A percentile compares a stretch with the other conserved stretches of the same genome.
Conservation (phyloP, 2,888 invertebrate species). For the Chrysopilus asiliformis region DNA sequence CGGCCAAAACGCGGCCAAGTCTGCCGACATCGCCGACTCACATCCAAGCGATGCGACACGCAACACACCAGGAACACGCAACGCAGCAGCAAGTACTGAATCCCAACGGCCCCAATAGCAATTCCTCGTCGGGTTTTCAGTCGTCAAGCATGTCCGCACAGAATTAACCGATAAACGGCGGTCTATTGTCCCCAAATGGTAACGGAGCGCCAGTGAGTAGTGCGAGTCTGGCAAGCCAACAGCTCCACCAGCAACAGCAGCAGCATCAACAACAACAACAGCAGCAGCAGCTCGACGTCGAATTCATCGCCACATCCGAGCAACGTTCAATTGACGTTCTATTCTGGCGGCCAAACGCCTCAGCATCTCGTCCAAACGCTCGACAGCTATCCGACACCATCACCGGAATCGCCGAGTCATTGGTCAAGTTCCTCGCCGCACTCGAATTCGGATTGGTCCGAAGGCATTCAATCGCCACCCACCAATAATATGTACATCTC, state of each 20-base stretch:
- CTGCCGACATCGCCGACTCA: constrained; percentile 91
- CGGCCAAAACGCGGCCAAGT: constrained; percentile 77
- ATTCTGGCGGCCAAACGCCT: constrained; percentile 52
- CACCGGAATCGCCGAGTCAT: constrained; percentile 90
- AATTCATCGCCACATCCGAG: constrained; percentile 27
- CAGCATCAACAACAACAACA: too few relatives aligned
- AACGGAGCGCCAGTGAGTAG: too few relatives aligned
- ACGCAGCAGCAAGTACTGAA: constrained; percentile 33
- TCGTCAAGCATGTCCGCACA: constrained; percentile 25
- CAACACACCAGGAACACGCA: constrained; percentile 66
- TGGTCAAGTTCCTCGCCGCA: constrained; percentile 94
- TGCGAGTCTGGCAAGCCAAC: too few relatives aligned
- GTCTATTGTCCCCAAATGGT: constrained; percentile 31
- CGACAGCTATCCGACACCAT: constrained; percentile 88
- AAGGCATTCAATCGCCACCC: constrained; percentile 69
- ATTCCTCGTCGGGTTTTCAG: constrained; percentile 26
- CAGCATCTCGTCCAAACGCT: constrained; percentile 55
- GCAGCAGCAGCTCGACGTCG: too few relatives aligned
- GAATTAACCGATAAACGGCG: constrained; percentile 31
- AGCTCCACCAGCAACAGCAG: constrained; percentile 25
- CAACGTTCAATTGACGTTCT: constrained; percentile 39
- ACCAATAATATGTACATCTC: constrained; percentile 52
- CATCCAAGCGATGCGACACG: constrained; percentile 85
- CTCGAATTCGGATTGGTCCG: constrained; percentile 93
- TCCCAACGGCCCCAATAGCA: constrained; percentile 19